phyloP scores from a whole-genome alignment of 2,113 vertebrate genomes.

The Polypterus senegalus region DNA sequence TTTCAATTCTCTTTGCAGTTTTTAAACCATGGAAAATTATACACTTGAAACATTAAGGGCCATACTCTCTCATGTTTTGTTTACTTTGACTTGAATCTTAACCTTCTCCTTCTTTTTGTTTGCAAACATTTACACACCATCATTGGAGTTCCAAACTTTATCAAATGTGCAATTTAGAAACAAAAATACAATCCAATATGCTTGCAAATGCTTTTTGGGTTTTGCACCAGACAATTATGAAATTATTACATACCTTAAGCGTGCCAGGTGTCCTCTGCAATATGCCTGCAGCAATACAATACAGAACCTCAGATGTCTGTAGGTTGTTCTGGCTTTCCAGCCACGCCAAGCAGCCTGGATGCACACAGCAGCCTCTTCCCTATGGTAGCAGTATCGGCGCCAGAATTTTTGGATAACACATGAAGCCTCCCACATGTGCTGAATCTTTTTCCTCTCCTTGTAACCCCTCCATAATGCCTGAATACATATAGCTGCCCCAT shows the following conservation, averaged over 20 bases:
- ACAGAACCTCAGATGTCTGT: slow-evolving; percentile 33
- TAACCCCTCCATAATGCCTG: slow-evolving; percentile 76
- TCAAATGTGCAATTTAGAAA: too few relatives aligned
- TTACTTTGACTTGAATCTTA: too few relatives aligned
- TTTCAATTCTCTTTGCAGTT: too few relatives aligned
- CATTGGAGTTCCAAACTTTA: too few relatives aligned
- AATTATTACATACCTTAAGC: slow-evolving; percentile 58
- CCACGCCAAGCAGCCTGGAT: slow-evolving; percentile 79
- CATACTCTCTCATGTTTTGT: too few relatives aligned
- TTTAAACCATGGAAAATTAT: too few relatives aligned
- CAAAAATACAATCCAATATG: too few relatives aligned
- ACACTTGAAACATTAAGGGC: too few relatives aligned
- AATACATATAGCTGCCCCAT: slow-evolving; percentile 56
- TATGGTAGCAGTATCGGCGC: slow-evolving; percentile 39
- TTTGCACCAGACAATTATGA: too few relatives aligned
- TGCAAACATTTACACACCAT: too few relatives aligned
- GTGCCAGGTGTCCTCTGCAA: slow-evolving; percentile 59
- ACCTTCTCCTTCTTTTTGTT: too few relatives aligned
- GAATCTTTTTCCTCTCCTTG: slow-evolving; percentile 47
- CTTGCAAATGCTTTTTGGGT: too few relatives aligned
- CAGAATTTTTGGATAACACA: slow-evolving; percentile 72
- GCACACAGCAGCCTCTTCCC: slow-evolving; percentile 49
- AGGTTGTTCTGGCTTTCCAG: slow-evolving; percentile 43
- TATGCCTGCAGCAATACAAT: slow-evolving; percentile 59
- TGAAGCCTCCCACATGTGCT: slow-evolving; percentile 56